Percentiles rank a stretch among this genome's conserved stretches.
These are phyloP conservation scores for Teleiodes luculella DNA, from an alignment of 2,888 invertebrate species.

Conservation along the genomic window DNA sequence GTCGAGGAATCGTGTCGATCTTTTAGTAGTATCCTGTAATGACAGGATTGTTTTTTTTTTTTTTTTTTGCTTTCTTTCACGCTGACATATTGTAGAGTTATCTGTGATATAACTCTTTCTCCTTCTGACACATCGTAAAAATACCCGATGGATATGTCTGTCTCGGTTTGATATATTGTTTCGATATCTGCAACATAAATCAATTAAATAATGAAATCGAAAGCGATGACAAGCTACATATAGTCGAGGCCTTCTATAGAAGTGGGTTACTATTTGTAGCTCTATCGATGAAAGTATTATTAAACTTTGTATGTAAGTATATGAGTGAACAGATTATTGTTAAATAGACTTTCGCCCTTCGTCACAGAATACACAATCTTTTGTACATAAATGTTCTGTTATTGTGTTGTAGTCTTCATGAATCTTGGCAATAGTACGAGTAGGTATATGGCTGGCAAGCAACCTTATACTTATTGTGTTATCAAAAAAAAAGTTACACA, in stretches of 20 bases:
- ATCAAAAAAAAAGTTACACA: no score
- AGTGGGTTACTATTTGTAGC: not conserved
- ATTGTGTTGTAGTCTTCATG: no score
- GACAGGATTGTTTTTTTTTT: no score
- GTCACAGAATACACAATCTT: not conserved
- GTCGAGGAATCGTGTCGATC: no score
- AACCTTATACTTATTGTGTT: no score
- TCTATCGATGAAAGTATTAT: not conserved
- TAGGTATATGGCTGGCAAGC: no score
- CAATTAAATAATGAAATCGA: constrained; percentile 63
- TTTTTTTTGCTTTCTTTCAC: constrained; percentile 30
- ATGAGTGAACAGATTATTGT: no score
- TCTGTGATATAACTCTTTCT: not conserved
- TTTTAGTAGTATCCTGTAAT: no score
- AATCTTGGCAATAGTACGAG: no score
- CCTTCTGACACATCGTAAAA: not conserved
- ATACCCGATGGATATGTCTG: constrained; percentile 29
- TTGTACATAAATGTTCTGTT: no score
- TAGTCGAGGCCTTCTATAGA: constrained; percentile 2
- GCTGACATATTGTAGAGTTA: constrained; percentile 20
- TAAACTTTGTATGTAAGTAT: not conserved
- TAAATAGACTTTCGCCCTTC: no score
- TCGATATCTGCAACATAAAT: constrained; percentile 58
- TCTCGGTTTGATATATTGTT: constrained; percentile 36
- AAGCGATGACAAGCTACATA: constrained; percentile 39